phyloP scores from a whole-genome alignment of 2,888 invertebrate species.

The Miltochrista miniata region DNA sequence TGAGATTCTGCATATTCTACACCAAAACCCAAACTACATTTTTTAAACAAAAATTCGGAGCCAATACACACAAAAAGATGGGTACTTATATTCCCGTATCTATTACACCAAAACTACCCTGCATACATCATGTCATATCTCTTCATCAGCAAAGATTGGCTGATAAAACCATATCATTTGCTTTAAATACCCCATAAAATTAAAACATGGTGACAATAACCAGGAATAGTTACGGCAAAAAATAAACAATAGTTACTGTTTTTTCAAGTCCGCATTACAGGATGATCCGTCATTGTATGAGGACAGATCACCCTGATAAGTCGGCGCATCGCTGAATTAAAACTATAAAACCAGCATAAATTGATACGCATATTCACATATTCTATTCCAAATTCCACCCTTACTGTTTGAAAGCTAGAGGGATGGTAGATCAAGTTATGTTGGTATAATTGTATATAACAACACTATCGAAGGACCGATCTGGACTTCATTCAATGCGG shows the following conservation, averaged over 20 bases:
- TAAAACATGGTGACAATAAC: conserved; percentile 74
- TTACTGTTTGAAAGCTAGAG: conserved; percentile 19
- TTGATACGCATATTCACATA: conserved; percentile 39
- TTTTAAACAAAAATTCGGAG: no score
- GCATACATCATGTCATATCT: conserved; percentile 53
- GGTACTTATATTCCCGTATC: conserved; percentile 8
- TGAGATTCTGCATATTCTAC: no score
- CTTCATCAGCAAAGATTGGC: conserved; percentile 54
- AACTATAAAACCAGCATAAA: conserved; percentile 56
- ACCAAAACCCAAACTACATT: not conserved
- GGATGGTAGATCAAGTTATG: conserved; percentile 44
- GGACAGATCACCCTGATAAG: conserved; percentile 78
- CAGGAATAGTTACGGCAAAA: conserved; percentile 67
- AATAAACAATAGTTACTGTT: conserved; percentile 57
- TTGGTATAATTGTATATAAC: conserved; percentile 49
- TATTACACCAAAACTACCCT: conserved; percentile 35
- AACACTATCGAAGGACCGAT: conserved; percentile 67
- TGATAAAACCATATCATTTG: conserved; percentile 82
- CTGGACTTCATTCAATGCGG: conserved; percentile 65
- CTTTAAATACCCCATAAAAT: conserved; percentile 81
- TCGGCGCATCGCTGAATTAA: conserved; percentile 75
- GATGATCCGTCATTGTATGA: conserved; percentile 79
- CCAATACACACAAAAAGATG: no score
- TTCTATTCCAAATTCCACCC: conserved; percentile 1
- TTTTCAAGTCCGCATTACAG: conserved; percentile 76